Evolutionary conservation across 64 coral and sea anemone species (phyloP).

Genomic region (Acropora yongei): DNA sequence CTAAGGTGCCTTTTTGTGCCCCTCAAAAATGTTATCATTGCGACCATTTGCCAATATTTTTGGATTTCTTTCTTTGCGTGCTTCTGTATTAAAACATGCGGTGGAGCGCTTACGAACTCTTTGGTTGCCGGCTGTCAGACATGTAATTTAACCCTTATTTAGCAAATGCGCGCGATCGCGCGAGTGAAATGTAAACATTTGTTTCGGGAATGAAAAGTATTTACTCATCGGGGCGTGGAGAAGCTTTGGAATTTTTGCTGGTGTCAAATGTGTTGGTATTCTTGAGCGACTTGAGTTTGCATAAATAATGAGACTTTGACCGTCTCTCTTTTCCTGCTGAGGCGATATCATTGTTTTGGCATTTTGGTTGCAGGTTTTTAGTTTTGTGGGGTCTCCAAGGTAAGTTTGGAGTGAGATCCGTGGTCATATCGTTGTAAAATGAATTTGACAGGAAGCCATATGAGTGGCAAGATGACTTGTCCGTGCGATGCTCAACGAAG

Average conservation of each 20-base stretch:
- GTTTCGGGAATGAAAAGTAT: constrained; percentile 51
- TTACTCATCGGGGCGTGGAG: constrained; percentile 77
- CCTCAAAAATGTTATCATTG: background rate
- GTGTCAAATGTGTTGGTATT: constrained; percentile 53
- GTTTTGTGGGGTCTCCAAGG: background rate
- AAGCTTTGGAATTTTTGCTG: constrained; percentile 52
- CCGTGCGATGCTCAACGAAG: background rate
- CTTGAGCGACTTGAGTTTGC: constrained; percentile 60
- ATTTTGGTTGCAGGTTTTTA: background rate
- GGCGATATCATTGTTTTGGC: background rate
- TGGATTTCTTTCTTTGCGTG: background rate
- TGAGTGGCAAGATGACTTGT: constrained; percentile 9
- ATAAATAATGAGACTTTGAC: constrained; percentile 51
- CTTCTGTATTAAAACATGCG: too few species aligned
- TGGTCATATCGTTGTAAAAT: background rate
- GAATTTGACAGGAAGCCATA: background rate
- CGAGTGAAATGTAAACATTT: constrained; percentile 27
- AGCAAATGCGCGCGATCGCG: background rate
- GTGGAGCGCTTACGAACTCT: too few species aligned
- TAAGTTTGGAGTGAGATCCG: background rate
- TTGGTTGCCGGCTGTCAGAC: background rate
- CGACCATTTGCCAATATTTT: constrained; percentile 24
- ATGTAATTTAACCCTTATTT: background rate
- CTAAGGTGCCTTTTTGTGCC: background rate
- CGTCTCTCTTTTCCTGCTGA: background rate